Base-by-base conservation (phyloP, 30 jellyfish, hydroid and myxozoan species). In the Sanderia malayensis region DNA sequence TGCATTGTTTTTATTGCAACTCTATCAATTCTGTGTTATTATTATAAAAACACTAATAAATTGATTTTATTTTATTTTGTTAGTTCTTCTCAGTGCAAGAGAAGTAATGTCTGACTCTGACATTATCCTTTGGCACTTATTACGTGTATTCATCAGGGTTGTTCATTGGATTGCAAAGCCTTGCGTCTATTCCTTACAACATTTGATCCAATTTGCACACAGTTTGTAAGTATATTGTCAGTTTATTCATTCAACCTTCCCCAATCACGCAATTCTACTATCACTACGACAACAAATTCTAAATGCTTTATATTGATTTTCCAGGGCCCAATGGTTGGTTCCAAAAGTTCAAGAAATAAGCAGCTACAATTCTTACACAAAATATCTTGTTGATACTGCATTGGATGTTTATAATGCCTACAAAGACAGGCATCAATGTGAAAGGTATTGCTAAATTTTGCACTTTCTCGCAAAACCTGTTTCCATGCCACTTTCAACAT, bases 111-210 rank as follows among this genome's bases (percentile, higher is more conserved):
- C 76, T 26, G 96, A 90, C 44, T 34, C 82, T 31, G 95, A 83
- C 67, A 32, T 82, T 0, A 28, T 82, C 10, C 20, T 82, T 52
- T 90, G 98, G 98, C 86, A 90, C 46, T 24, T 90, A 69, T 80
- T 84, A 19, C 76, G 78, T 30, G 89, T 85, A 15, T 79, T 83
- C 32, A 79, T 74, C 41, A 72, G 94, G n/a, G 73, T 90, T 58
- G 94, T 86, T 32, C 75, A 83, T 58, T 90, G 98, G 98, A 11
- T 90, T 9, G 94, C 90, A 4, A 70, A 64, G 44, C 98, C 98
- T 9, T 90, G 94, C 73, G 53, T 76, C 23, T 90, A 90, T 34
- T 53, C 92, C 18, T 49, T 84, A 19, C 71, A 82, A 27, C 95
- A 82, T 63, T n/a, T 90, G 34, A 41, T 47, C 31, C 70, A 58